Conservation (phyloP, 1,140 invertebrate genomes). For the Hirudo medicinalis region DNA sequence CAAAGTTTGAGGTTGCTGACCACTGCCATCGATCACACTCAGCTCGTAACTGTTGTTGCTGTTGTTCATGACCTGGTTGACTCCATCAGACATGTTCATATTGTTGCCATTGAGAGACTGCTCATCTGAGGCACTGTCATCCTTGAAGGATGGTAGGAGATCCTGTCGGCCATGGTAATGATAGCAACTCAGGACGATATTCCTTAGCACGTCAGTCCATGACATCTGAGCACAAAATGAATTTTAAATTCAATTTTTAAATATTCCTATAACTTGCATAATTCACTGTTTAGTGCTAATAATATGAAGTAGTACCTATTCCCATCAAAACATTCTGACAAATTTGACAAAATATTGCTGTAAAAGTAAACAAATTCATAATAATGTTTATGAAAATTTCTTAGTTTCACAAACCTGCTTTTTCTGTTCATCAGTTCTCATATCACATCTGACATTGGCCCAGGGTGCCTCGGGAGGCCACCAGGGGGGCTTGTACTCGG, state of each 20-base stretch:
- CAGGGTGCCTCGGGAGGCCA: conserved; percentile 93
- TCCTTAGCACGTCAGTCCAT: conserved; percentile 90
- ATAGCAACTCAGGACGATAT: conserved; percentile 96
- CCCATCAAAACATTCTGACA: neutral
- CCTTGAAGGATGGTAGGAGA: conserved; percentile 57
- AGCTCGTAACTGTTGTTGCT: neutral
- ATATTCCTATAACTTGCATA: neutral
- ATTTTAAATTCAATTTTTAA: neutral
- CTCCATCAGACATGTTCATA: conserved; percentile 88
- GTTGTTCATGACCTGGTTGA: conserved; percentile 39
- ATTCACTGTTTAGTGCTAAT: neutral
- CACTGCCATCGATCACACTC: no score
- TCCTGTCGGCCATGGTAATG: conserved; percentile 93
- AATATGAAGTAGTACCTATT: neutral
- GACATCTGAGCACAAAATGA: conserved; percentile 57
- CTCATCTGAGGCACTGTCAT: neutral
- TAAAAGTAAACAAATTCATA: neutral
- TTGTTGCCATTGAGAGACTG: conserved; percentile 70
- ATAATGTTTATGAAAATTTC: no score
- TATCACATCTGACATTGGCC: conserved; percentile 95
- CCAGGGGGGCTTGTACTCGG: conserved; percentile 85
- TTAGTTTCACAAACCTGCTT: conserved; percentile 61
- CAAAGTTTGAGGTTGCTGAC: no score
- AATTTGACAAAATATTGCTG: neutral
- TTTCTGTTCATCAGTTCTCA: conserved; percentile 84